Evolutionary conservation across 2,888 invertebrate species (phyloP).

Genomic region (Lucinisca nassula): DNA sequence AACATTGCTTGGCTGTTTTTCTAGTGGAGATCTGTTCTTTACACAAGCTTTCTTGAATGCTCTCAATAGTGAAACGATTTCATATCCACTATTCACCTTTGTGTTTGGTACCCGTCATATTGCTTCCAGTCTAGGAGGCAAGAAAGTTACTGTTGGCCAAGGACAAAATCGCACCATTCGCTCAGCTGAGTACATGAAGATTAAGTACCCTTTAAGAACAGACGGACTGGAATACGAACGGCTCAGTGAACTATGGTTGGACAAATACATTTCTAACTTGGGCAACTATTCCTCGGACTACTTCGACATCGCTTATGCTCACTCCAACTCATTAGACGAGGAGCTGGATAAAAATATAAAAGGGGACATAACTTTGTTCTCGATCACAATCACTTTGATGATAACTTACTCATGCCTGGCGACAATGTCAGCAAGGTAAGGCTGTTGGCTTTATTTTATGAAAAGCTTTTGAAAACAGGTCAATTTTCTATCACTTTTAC

Average conservation of each 20-base stretch:
- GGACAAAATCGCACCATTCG: neutral
- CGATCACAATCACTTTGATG: slow-evolving; percentile 50
- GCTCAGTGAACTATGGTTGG: neutral
- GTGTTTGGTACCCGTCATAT: neutral
- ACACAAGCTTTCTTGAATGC: slow-evolving; percentile 37
- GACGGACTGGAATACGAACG: neutral
- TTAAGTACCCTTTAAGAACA: slow-evolving; percentile 4
- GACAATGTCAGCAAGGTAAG: slow-evolving; percentile 51
- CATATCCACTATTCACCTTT: slow-evolving; percentile 37
- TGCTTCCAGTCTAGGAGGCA: slow-evolving; percentile 15
- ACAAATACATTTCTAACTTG: neutral
- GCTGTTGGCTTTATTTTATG: no score
- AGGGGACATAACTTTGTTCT: slow-evolving; percentile 54
- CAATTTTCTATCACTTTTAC: no score
- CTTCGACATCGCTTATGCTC: slow-evolving; percentile 58
- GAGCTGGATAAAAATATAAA: slow-evolving; percentile 66
- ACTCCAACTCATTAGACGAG: slow-evolving; percentile 75
- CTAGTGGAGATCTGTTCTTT: slow-evolving; percentile 23
- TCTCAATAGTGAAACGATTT: neutral
- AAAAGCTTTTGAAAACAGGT: no score
- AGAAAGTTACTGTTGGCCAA: neutral
- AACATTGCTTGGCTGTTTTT: neutral
- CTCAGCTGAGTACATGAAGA: neutral
- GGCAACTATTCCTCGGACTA: neutral
- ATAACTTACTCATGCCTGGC: slow-evolving; percentile 57